Base-by-base conservation (phyloP, 2,797 vertebrate genomes). In the Phataginus tricuspis region DNA sequence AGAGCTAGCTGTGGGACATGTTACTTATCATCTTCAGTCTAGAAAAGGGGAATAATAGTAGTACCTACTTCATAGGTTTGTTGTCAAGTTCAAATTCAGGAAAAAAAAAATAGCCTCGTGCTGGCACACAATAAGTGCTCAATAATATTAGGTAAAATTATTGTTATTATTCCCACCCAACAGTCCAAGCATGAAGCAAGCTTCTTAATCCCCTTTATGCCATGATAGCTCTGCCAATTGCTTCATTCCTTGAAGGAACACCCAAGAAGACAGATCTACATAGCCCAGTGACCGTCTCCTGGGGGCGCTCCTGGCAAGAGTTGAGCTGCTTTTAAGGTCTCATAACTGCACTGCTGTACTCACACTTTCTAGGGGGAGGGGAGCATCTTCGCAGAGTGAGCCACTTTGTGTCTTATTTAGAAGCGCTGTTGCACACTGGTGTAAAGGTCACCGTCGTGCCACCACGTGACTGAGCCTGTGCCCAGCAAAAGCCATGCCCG, bases 381-480 rank as follows among this genome's bases (percentile, higher is more conserved):
- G 71, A 80, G 94, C 45, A 94, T 45, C 45, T 97, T 93, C 96
- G 97, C 96, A 31, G 55, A 88, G 59, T 57, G 87, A 97, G 96
- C 91, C 85, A 11, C 87, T 97, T 93, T 15, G 37, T 96, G 61
- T 97, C 97, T 98, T 97, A 97, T 97, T 98, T 96, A 97, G 98
- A 98, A 98, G 92, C 86, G 88, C 90, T 91, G 92, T 96, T 88
- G 55, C 90, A 95, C 90, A 42, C 95, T 83, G 91, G 95, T 68
- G 55, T 59, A 97, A 96, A 98, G 97, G 97, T 98, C 96, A 66
- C 68, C 25, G n/a, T 66, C 80, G 78, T 80, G 79, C 57, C 29
- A 63, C 57, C 87, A 90, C 1, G 29, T 96, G 68, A 97, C 97
- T 37, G 61, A 94, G 86, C 51, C 86, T 39, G 83, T 88, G 83